Evolutionary conservation across 1,140 invertebrate species (phyloP).

Genomic region (Agrilus planipennis): DNA sequence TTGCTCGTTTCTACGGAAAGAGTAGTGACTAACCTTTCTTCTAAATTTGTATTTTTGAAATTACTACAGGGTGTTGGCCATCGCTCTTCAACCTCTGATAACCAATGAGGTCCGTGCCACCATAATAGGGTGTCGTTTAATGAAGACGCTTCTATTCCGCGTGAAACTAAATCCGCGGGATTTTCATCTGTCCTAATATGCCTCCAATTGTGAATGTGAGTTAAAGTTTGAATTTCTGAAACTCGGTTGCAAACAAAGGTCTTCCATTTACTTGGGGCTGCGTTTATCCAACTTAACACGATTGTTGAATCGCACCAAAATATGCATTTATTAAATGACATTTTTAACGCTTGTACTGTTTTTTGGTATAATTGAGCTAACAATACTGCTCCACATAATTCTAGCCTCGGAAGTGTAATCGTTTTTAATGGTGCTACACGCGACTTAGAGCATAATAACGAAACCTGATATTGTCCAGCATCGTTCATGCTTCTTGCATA

Average conservation of each 20-base stretch:
- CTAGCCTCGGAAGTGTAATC: conserved; percentile 35
- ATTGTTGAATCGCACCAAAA: conserved; percentile 34
- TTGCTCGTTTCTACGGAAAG: too few species aligned
- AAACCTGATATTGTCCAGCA: neutral
- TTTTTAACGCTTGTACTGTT: conserved; percentile 13
- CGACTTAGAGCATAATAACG: conserved; percentile 26
- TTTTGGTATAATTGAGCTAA: conserved; percentile 26
- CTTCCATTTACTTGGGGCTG: conserved; percentile 22
- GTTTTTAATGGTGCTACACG: conserved; percentile 33
- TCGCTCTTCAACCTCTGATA: neutral
- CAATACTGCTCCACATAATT: conserved; percentile 34
- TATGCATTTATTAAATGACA: conserved; percentile 9
- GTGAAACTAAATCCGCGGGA: conserved; percentile 21
- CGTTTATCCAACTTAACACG: conserved; percentile 30
- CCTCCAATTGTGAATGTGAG: conserved; percentile 14
- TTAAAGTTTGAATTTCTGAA: conserved; percentile 22
- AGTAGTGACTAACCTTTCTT: neutral
- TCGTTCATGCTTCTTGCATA: conserved; percentile 13
- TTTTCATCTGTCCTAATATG: conserved; percentile 20
- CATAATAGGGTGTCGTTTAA: conserved; percentile 25
- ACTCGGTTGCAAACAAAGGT: conserved; percentile 31
- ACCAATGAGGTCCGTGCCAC: conserved; percentile 21
- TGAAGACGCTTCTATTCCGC: conserved; percentile 12
- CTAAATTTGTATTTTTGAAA: neutral
- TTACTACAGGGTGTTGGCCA: neutral